Percentiles rank a stretch among this genome's conserved stretches.
Evolutionary conservation across 2,113 vertebrate genomes (phyloP).

Genomic region (Oncorhynchus tshawytscha): DNA sequence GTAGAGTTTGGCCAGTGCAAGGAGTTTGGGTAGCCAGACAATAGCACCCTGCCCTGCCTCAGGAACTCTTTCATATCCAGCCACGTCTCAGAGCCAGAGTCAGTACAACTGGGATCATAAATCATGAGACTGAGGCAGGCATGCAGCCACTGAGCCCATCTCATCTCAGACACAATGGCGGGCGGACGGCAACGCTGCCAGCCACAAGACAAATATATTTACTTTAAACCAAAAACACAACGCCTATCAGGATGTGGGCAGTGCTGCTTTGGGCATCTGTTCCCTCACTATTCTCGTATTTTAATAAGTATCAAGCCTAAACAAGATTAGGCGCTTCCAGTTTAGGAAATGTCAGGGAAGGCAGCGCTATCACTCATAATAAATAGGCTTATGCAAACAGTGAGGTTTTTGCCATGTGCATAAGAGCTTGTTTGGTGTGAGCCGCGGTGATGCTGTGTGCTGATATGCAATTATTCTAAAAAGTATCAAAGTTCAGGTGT

Average conservation of each 20-base stretch:
- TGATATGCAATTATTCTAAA: constrained; percentile 86
- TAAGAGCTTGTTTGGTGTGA: constrained; percentile 75
- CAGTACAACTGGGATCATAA: constrained; percentile 61
- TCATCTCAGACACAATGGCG: constrained; percentile 61
- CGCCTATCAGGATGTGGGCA: constrained; percentile 71
- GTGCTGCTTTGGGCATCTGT: constrained; percentile 60
- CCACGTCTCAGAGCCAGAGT: no score
- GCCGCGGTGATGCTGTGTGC: constrained; percentile 70
- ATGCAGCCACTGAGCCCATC: constrained; percentile 57
- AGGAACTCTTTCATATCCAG: constrained; percentile 5
- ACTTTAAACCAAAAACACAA: constrained; percentile 67
- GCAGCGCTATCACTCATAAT: constrained; percentile 82
- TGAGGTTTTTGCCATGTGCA: constrained; percentile 73
- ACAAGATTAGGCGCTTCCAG: constrained; percentile 81
- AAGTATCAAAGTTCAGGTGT: constrained; percentile 78
- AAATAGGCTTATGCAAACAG: constrained; percentile 82
- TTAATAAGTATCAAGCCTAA: constrained; percentile 81
- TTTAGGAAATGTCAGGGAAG: constrained; percentile 79
- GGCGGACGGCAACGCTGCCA: constrained; percentile 50
- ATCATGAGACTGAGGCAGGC: constrained; percentile 66
- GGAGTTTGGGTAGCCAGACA: no score
- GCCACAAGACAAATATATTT: constrained; percentile 79
- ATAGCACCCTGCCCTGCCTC: not conserved
- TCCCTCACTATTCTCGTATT: constrained; percentile 74
- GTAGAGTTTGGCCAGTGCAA: no score